A percentile compares a stretch with the other conserved stretches of the same genome.
These are phyloP conservation scores for Aphidius ervi DNA, from an alignment of 1,140 invertebrate genomes.

Conservation along the genomic window DNA sequence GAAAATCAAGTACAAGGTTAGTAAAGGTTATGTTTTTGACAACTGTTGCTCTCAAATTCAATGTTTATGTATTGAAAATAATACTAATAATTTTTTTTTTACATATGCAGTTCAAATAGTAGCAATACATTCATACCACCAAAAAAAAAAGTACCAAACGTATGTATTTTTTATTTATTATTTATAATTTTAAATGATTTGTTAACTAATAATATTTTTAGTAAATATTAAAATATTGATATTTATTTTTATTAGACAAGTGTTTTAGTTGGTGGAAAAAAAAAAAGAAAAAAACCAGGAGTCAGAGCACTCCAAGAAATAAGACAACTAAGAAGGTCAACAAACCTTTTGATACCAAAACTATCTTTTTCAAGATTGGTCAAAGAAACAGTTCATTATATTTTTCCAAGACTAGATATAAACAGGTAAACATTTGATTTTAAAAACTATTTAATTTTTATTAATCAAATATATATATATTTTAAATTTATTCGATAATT, in stretches of 20 bases:
- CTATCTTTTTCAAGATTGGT: slow-evolving; percentile 32
- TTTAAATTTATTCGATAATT: slow-evolving; percentile 4
- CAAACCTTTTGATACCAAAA: slow-evolving; percentile 35
- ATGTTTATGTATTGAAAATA: slow-evolving; percentile 12
- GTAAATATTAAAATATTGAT: background rate
- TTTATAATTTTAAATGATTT: background rate
- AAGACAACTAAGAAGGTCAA: slow-evolving; percentile 25
- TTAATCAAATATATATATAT: background rate
- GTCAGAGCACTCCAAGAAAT: slow-evolving; percentile 31
- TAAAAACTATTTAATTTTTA: slow-evolving; percentile 1
- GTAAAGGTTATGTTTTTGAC: slow-evolving; percentile 30
- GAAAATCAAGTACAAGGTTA: slow-evolving; percentile 30
- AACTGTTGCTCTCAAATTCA: slow-evolving; percentile 28
- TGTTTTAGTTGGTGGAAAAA: slow-evolving; percentile 19
- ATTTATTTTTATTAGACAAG: slow-evolving; percentile 18
- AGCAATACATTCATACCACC: background rate
- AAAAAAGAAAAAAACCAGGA: slow-evolving; percentile 12
- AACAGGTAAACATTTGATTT: slow-evolving; percentile 15
- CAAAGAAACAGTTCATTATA: slow-evolving; percentile 28
- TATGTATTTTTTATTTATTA: slow-evolving; percentile 11
- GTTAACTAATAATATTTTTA: slow-evolving; percentile 2
- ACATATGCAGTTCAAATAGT: background rate
- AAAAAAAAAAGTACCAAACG: slow-evolving; percentile 6
- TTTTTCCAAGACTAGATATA: slow-evolving; percentile 26
- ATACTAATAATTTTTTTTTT: background rate